Evolutionary conservation across 2,888 invertebrate species (phyloP).

Genomic region (Mayetiola destructor): DNA sequence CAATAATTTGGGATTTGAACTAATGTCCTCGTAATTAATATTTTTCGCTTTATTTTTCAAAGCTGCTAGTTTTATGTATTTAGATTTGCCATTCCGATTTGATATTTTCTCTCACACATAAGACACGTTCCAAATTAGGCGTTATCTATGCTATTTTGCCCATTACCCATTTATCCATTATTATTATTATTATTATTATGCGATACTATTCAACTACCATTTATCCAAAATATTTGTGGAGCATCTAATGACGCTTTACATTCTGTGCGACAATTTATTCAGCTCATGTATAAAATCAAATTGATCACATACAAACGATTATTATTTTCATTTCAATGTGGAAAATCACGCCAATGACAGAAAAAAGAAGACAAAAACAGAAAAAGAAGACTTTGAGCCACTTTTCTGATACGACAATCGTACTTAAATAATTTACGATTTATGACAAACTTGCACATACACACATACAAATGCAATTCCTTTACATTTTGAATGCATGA

Average conservation of each 20-base stretch:
- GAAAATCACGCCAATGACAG: not conserved
- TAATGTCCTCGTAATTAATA: constrained; percentile 8
- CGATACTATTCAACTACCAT: not conserved
- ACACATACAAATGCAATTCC: not conserved
- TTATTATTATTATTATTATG: no score
- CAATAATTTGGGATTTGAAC: not conserved
- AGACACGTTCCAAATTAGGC: not conserved
- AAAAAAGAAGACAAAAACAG: not conserved
- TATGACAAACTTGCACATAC: not conserved
- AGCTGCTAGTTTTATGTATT: not conserved
- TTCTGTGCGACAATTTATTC: not conserved
- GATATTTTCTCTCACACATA: not conserved
- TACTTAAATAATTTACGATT: not conserved
- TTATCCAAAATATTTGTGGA: not conserved
- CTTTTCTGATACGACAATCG: no score
- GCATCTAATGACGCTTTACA: not conserved
- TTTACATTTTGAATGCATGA: not conserved
- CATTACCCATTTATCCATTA: not conserved
- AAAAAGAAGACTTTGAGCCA: not conserved
- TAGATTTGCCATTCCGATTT: no score
- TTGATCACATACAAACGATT: constrained; percentile 2
- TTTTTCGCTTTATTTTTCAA: not conserved
- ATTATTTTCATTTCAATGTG: not conserved
- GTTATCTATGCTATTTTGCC: constrained; percentile 3
- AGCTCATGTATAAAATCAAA: not conserved